Conservation (phyloP, 2,113 vertebrate genomes). For the Antigone vipio region DNA sequence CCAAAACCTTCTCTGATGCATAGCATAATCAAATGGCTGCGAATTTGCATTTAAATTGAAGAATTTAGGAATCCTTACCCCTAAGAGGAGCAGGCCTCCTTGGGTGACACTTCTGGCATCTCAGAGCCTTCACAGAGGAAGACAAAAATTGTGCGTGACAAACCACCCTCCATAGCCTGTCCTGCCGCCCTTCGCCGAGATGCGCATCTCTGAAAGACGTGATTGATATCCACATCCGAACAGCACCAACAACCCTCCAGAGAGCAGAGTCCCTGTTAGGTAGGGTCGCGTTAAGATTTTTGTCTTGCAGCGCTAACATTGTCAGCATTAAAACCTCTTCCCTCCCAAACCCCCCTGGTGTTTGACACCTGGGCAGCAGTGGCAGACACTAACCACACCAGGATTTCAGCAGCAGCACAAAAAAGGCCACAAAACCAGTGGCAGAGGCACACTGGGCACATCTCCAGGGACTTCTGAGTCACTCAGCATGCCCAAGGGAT, state of each 20-base stretch:
- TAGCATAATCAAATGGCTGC: background rate
- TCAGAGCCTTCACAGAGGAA: background rate
- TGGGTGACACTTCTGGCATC: background rate
- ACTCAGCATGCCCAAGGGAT: background rate
- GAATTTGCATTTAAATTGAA: background rate
- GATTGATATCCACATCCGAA: fast-evolving
- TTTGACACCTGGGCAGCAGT: fast-evolving
- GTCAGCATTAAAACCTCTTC: background rate
- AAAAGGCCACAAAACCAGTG: background rate
- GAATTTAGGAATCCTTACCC: background rate
- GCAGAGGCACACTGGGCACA: background rate
- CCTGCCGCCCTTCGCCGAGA: fast-evolving
- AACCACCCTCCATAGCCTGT: too few relatives aligned
- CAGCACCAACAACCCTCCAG: background rate
- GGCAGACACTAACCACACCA: background rate
- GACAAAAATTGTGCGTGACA: fast-evolving
- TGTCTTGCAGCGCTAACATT: background rate
- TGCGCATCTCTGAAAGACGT: fast-evolving
- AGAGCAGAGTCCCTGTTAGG: fast-evolving
- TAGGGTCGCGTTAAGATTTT: background rate
- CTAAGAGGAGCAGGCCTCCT: background rate
- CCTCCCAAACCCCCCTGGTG: fast-evolving
- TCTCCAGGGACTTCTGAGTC: background rate
- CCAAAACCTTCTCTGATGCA: background rate
- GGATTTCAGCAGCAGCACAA: background rate